Percentiles rank a stretch among this genome's conserved stretches.
phyloP scores from a whole-genome alignment of 2,888 invertebrate species.

The Drosophila imparisetae region DNA sequence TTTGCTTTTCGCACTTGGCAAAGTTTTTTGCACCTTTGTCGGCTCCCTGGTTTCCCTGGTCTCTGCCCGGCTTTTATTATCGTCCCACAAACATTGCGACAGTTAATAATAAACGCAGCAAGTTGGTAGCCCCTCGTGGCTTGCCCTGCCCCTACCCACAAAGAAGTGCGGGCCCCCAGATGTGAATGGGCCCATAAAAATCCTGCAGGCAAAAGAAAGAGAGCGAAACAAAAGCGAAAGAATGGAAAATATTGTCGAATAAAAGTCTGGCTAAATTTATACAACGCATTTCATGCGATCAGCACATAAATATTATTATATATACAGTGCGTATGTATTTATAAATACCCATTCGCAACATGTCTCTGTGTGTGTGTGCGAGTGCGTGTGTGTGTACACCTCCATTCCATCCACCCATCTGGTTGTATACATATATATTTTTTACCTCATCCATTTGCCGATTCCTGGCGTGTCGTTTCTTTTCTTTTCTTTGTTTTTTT shows the following conservation, averaged over 20 bases:
- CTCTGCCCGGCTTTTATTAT: constrained; percentile 30
- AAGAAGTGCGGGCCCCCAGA: constrained; percentile 35
- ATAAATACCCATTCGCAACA: constrained; percentile 44
- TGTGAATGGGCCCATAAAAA: constrained; percentile 59
- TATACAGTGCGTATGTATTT: constrained; percentile 47
- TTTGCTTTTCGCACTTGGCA: constrained; percentile 19
- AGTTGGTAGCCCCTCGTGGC: constrained; percentile 19
- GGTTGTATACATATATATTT: not conserved
- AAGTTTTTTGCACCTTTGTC: constrained; percentile 29
- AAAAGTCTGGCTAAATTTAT: constrained; percentile 74
- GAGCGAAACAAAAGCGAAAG: constrained; percentile 20
- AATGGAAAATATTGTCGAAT: constrained; percentile 59
- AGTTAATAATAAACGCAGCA: constrained; percentile 74
- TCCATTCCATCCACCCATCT: not conserved
- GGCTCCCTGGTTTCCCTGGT: not conserved
- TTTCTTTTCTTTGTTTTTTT: not conserved
- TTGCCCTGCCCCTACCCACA: not conserved
- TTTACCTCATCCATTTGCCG: constrained; percentile 27
- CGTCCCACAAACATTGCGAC: constrained; percentile 64
- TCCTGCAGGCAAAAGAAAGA: constrained; percentile 22
- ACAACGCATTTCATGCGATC: constrained; percentile 78
- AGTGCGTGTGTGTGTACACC: not conserved
- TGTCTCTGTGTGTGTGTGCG: not conserved
- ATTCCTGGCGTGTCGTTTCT: constrained; percentile 9
- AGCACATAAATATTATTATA: constrained; percentile 78